phyloP scores from a whole-genome alignment of 53 echinoderm and acorn worm species.

The Pentamera pediparva region DNA sequence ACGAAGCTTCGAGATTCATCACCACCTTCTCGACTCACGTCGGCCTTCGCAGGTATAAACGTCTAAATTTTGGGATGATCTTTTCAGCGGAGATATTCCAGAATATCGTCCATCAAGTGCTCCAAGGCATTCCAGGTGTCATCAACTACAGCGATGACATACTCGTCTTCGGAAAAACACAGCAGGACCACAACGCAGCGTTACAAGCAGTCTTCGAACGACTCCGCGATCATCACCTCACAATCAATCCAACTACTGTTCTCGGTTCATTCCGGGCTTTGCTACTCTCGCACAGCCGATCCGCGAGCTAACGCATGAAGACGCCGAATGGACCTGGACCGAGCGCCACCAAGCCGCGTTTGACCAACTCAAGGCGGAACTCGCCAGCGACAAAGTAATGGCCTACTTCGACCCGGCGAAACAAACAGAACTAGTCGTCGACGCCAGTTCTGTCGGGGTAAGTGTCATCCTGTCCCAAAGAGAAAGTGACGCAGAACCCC shows the following conservation, averaged over 20 bases:
- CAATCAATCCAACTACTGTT: slow-evolving; percentile 47
- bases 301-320: slow-evolving; percentile 1
- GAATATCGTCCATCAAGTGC: slow-evolving; percentile 7
- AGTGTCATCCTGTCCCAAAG: slow-evolving; percentile 23
- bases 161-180: slow-evolving; percentile 8
- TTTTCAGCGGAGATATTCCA: slow-evolving; percentile 33
- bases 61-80: slow-evolving; percentile 22
- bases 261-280: slow-evolving; percentile 21
- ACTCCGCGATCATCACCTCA: slow-evolving; percentile 3
- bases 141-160: slow-evolving; percentile 26
- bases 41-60: slow-evolving; percentile 21
- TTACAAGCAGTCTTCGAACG: slow-evolving; percentile 7
- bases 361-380: not conserved
- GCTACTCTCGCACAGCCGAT: slow-evolving; percentile 23
- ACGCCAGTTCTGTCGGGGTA: slow-evolving; percentile 28
- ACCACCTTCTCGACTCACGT: slow-evolving; percentile 27
- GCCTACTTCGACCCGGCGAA: slow-evolving; percentile 13
- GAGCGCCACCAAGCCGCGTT: not conserved
- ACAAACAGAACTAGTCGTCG: slow-evolving; percentile 21
- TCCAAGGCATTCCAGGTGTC: not conserved
- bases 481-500: not conserved
- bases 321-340: not conserved
- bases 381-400: slow-evolving; percentile 13
- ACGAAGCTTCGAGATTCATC: no score
- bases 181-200: not conserved